phyloP scores from a whole-genome alignment of 2,113 vertebrate species.

The Mastomys natalensis region DNA sequence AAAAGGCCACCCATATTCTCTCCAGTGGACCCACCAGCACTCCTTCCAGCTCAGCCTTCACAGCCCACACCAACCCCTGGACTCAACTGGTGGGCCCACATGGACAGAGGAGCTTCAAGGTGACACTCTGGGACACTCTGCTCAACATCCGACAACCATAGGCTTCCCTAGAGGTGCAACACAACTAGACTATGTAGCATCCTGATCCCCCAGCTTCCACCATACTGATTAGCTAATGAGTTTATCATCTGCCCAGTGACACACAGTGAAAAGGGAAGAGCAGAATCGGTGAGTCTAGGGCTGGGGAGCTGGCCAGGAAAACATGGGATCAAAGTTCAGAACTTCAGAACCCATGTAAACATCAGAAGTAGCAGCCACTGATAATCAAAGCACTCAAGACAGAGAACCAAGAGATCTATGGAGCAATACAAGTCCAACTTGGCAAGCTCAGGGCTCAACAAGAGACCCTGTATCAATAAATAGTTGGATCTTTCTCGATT shows the following conservation, averaged over 20 bases:
- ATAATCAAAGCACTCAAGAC: neutral
- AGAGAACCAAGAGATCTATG: neutral
- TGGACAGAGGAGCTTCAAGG: neutral
- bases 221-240: neutral
- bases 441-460: neutral
- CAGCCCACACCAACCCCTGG: neutral
- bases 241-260: neutral
- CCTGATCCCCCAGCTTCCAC: neutral
- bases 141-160: neutral
- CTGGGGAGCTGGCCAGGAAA: neutral
- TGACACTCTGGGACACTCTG: neutral
- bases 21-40: too few species aligned
- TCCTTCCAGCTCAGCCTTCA: neutral
- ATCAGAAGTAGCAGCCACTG: neutral
- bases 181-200: neutral
- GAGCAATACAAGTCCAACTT: neutral
- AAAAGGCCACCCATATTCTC: neutral
- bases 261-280: neutral
- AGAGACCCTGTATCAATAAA: neutral
- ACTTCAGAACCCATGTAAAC: neutral
- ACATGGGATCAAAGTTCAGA: neutral
- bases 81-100: accelerated
- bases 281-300: too few species aligned
- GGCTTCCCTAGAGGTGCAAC: neutral
- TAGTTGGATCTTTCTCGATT: neutral